Evolutionary conservation across 2,797 vertebrate genomes (phyloP), one percentile per base, ranked within the genome.

Genomic region (Cuculus canorus): DNA sequence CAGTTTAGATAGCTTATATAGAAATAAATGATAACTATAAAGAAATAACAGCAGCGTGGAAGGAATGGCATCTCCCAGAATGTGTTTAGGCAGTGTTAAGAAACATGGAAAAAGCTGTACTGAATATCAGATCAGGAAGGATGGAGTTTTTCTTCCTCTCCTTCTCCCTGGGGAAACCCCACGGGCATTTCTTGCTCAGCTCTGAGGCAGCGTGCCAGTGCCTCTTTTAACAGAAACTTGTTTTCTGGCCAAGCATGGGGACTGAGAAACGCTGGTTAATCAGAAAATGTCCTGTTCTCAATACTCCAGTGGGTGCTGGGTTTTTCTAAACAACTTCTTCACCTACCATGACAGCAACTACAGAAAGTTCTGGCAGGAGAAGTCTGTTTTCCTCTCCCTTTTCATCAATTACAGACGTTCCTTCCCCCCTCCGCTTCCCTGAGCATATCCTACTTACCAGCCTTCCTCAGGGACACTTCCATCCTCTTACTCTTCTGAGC

Each of bases 1-100:
- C 43, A 27, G 54, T 82, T 92, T 53, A 93, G 89, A 89, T 54
- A 77, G 75, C 84, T 64, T 64, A 92, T 77, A 85, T 17, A 89
- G 91, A 94, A 96, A 93, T 82, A 94, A 89, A 65, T 80, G 45
- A 83, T 66, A 93, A 82, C 91, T 82, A 60, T 93, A 85, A 92
- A 93, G 70, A 92, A 92, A 60, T 60, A 91, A 41, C 68, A 87
- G 78, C 56, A 73, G 48, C 4, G 0, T 24, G 21, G 56, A 92
- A 64, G 71, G 79, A 93, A 85, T 0, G 0, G 79, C 41, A 1
- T 88, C 78, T 91, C 90, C 79, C 30, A 15, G 48, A 78, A 84
- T 52, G n/a, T 47, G 22, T 92, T 94, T 76, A 90, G 78, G 84
- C 86, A 76, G n/a, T 41, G 22, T 92, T 94, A 76, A 90, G 78